These are phyloP conservation scores for Patella vulgata DNA, from an alignment of 1,140 invertebrate genomes.

Conservation along the genomic window DNA sequence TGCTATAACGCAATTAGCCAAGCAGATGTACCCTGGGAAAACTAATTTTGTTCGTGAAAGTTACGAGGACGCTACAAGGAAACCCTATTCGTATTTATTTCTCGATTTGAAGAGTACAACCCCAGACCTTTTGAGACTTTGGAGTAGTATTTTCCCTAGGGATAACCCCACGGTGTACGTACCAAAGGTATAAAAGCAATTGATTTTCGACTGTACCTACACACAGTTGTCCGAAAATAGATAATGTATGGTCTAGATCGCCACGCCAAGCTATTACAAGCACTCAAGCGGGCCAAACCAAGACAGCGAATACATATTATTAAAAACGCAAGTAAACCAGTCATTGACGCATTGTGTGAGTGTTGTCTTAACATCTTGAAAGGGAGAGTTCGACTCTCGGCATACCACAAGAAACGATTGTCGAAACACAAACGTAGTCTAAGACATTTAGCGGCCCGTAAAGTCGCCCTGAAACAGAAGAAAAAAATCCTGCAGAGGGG, in stretches of 20 bases:
- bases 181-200: too few relatives aligned
- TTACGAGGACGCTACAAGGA: constrained; percentile 20
- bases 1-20: constrained; percentile 1
- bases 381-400: constrained; percentile 8
- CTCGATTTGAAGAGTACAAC: constrained; percentile 24
- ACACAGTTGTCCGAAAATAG: too few relatives aligned
- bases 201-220: too few relatives aligned
- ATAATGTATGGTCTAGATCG: not conserved
- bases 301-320: not conserved
- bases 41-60: constrained; percentile 7
- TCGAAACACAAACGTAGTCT: constrained; percentile 3
- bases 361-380: constrained; percentile 16
- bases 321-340: not conserved
- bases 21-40: constrained; percentile 27
- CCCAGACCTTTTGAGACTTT: constrained; percentile 14
- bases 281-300: constrained; percentile 1
- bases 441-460: not conserved
- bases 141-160: constrained; percentile 11
- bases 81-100: constrained; percentile 27
- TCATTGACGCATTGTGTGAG: constrained; percentile 7
- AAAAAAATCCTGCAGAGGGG: constrained; percentile 10
- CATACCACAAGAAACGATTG: constrained; percentile 2
- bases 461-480: not conserved
- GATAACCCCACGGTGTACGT: constrained; percentile 7
- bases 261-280: not conserved